Base-by-base conservation (phyloP, 92 coral and sea anemone genomes). In the Palythoa grandiflora region DNA sequence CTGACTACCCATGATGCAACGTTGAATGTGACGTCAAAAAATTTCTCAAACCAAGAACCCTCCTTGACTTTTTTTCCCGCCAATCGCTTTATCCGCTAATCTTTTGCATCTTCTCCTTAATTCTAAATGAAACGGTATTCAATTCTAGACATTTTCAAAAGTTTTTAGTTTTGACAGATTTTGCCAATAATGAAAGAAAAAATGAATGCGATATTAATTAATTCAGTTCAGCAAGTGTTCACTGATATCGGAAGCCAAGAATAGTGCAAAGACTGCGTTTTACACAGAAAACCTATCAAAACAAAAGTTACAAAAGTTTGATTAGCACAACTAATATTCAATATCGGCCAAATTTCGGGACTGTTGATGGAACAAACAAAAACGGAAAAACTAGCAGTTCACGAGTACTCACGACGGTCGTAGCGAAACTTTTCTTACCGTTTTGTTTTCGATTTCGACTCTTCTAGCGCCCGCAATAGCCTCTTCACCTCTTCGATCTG, bases 381-480 rank as follows among this genome's bases (percentile, higher is more conserved):
- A 38, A 70, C 38, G 40, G 15, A 21, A 70, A 70, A 70, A 20
- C 74, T 70, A 14, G 40, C 74, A 70, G 47, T 70, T 70, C 74
- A 38, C 48, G 48, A 44, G 48, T 44, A 44, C 48, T 44, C 48
- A 44, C 59, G 28, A 40, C 54, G 21, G 15, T 37, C 9, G 20
- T 38, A 74, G 78, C 38, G 78, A 74, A 74, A 74, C 21, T 39
- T 44, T 74, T 74, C 78, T 35, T 74, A 74, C 78, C 78, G 78
- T 74, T 74, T 74, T 74, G 11, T 20, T 74, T 74, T 74, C 78
- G 78, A 47, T 74, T 74, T 74, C 78, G 65, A 57, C 65, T 57
- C 65, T 17, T 74, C 78, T 9, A 74, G 57, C 78, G 38, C 55
- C 21, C 19, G 55, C 78, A 74, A 74, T 74, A 74, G 78, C 78